Conservation (phyloP, 2,113 vertebrate genomes). For the Synodontis membranacea region DNA sequence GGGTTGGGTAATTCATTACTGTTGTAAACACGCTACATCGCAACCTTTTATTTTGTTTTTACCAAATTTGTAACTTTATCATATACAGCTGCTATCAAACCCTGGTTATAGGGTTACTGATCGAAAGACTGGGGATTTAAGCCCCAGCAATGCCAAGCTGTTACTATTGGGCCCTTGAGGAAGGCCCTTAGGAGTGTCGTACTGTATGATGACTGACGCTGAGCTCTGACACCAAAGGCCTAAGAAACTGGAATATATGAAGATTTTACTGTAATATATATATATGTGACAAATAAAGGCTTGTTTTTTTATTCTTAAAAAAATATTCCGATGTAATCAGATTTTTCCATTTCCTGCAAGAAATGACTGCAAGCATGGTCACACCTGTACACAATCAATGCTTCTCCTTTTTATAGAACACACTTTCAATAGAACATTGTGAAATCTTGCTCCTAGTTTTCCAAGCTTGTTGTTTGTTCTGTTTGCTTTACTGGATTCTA, state of each 20-base stretch:
- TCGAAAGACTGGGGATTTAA: neutral
- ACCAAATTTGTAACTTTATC: too few species aligned
- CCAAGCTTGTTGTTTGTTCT: neutral
- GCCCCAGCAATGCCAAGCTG: neutral
- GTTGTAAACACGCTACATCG: too few species aligned
- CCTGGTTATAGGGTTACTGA: too few species aligned
- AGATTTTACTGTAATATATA: neutral
- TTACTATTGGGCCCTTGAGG: neutral
- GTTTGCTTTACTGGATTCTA: neutral
- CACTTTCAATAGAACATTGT: neutral
- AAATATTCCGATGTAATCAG: neutral
- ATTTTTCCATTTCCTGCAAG: neutral
- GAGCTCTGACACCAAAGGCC: neutral
- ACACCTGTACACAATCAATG: neutral
- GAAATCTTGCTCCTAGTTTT: neutral
- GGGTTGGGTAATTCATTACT: too few species aligned
- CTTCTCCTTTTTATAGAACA: neutral
- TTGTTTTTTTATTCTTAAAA: neutral
- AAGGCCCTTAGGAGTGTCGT: neutral
- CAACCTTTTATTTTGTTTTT: too few species aligned
- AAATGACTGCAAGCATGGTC: neutral
- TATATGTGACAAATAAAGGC: neutral
- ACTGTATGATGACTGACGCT: neutral
- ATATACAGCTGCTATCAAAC: too few species aligned
- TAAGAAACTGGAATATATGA: neutral